phyloP scores from a whole-genome alignment of 2,113 vertebrate genomes.

The Siniperca knerii region DNA sequence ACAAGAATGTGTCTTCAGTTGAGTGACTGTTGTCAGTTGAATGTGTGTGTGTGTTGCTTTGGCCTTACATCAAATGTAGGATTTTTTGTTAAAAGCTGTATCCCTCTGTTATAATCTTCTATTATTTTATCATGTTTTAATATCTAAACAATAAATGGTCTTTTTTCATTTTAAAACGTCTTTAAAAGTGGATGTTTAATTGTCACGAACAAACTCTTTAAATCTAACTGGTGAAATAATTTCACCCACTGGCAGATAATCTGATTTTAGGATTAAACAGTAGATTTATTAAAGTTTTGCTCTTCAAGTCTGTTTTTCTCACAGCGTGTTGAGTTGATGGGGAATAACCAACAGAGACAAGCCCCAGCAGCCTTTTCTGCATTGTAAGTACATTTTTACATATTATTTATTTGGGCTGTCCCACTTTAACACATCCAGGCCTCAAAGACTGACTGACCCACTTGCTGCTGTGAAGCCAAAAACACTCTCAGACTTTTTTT shows the following conservation, averaged over 20 bases:
- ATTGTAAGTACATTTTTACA: slow-evolving; percentile 46
- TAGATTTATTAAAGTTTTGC: background rate
- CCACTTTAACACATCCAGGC: slow-evolving; percentile 31
- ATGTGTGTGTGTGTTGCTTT: too few species aligned
- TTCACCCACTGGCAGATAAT: background rate
- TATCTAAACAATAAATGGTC: background rate
- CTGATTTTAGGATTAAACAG: background rate
- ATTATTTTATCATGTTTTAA: background rate
- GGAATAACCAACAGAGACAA: slow-evolving; percentile 21
- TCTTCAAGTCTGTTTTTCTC: slow-evolving; percentile 7
- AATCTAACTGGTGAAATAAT: background rate
- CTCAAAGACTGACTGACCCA: slow-evolving; percentile 39
- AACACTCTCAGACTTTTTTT: background rate
- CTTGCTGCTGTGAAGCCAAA: slow-evolving; percentile 26
- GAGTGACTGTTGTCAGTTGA: too few species aligned
- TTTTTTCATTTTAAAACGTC: background rate
- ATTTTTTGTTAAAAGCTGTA: background rate
- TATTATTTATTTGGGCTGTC: slow-evolving; percentile 49
- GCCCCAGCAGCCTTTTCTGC: slow-evolving; percentile 41
- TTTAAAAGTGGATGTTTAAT: background rate
- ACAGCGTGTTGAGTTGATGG: background rate
- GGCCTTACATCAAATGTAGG: too few species aligned
- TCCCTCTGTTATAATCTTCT: background rate
- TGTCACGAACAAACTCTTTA: background rate
- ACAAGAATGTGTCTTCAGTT: too few species aligned